Percentiles rank a stretch among this genome's conserved stretches.
phyloP scores from a whole-genome alignment of 2,888 invertebrate genomes.

The Linyphia triangularis region DNA sequence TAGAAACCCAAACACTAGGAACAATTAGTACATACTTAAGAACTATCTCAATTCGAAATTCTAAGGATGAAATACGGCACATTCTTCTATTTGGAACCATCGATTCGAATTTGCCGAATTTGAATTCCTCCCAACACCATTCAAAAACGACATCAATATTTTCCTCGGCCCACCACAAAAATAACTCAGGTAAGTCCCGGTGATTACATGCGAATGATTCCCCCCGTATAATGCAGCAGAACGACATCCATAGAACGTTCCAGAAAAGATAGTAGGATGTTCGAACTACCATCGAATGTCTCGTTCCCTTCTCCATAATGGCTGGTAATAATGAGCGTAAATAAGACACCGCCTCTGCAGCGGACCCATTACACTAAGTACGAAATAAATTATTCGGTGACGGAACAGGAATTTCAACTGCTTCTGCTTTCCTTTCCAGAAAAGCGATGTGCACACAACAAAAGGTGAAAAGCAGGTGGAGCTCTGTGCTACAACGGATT shows the following conservation, averaged over 20 bases:
- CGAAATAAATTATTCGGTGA: constrained; percentile 56
- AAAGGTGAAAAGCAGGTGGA: constrained; percentile 19
- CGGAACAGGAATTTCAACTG: background rate
- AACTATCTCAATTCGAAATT: too few species aligned
- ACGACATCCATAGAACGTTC: constrained; percentile 9
- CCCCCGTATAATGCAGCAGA: background rate
- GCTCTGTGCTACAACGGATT: too few species aligned
- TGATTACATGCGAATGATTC: constrained; percentile 47
- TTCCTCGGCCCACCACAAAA: background rate
- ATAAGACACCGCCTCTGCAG: constrained; percentile 38
- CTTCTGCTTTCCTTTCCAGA: background rate
- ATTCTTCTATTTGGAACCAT: background rate
- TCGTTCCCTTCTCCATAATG: constrained; percentile 39
- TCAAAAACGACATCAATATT: background rate
- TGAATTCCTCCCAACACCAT: background rate
- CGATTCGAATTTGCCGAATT: background rate
- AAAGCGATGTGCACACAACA: background rate
- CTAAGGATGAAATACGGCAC: background rate
- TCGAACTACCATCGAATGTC: too few species aligned
- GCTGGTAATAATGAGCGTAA: constrained; percentile 56
- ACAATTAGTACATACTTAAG: too few species aligned
- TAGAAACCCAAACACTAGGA: too few species aligned
- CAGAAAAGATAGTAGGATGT: constrained; percentile 32
- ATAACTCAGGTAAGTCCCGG: constrained; percentile 6
- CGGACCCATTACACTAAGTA: constrained; percentile 52